These are phyloP conservation scores for Sceliomorpha sp. DNA, from an alignment of 2,888 invertebrate genomes.

Conservation along the genomic window DNA sequence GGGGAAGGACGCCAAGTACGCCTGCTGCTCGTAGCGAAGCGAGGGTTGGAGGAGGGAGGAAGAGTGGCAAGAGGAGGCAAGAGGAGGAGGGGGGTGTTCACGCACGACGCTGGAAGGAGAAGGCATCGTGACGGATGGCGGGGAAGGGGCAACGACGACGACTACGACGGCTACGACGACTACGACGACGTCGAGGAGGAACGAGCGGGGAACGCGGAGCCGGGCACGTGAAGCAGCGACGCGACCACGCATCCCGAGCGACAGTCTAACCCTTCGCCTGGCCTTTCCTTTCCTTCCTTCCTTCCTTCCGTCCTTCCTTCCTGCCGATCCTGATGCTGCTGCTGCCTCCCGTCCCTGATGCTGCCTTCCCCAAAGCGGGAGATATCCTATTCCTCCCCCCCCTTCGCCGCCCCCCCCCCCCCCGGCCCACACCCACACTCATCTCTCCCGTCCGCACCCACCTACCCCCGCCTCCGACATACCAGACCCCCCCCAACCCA, in stretches of 20 bases:
- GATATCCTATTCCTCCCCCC: too few relatives aligned
- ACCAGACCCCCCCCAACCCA: too few relatives aligned
- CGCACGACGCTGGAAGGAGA: slow-evolving; percentile 34
- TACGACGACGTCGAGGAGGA: slow-evolving; percentile 18
- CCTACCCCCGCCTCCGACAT: too few relatives aligned
- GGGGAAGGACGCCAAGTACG: too few relatives aligned
- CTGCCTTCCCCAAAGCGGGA: not conserved
- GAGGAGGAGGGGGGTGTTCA: slow-evolving; percentile 43
- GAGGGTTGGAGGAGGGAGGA: too few relatives aligned
- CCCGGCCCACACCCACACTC: too few relatives aligned
- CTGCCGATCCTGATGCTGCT: slow-evolving; percentile 15
- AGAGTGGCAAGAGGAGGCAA: too few relatives aligned
- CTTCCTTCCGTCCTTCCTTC: slow-evolving; percentile 29
- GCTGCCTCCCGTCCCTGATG: not conserved
- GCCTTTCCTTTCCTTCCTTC: slow-evolving; percentile 11
- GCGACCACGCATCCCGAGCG: slow-evolving; percentile 62
- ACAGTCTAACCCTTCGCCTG: slow-evolving; percentile 40
- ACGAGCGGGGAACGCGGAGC: slow-evolving; percentile 55
- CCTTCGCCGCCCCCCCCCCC: slow-evolving; percentile 9
- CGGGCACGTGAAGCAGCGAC: slow-evolving; percentile 74
- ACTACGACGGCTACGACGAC: too few relatives aligned
- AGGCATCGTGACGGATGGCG: slow-evolving; percentile 24
- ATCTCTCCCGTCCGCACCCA: too few relatives aligned
- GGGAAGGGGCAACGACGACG: too few relatives aligned
- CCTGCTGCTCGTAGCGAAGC: too few relatives aligned